Conservation (phyloP, 1,140 invertebrate species). For the Steinernema khuongi region DNA sequence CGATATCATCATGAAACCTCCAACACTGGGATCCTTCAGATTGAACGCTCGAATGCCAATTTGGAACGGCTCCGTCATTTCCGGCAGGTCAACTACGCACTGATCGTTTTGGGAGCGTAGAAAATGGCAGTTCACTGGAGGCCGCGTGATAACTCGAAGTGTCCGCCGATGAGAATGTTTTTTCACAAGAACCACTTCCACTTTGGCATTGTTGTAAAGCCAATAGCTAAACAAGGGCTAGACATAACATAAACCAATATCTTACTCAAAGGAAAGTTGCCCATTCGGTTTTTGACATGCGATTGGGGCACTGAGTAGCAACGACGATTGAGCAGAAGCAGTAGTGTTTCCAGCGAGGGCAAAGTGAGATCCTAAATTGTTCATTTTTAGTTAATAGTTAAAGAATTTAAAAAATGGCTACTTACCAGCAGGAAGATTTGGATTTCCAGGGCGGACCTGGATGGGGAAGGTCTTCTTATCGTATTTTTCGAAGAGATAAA, state of each 20-base stretch:
- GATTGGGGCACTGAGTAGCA: constrained; percentile 33
- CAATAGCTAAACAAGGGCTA: constrained; percentile 32
- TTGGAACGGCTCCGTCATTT: constrained; percentile 35
- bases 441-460: constrained; percentile 33
- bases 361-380: constrained; percentile 32
- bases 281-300: constrained; percentile 38
- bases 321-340: constrained; percentile 27
- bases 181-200: constrained; percentile 37
- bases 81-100: constrained; percentile 33
- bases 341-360: constrained; percentile 41
- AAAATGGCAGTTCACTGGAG: constrained; percentile 38
- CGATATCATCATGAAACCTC: constrained; percentile 34
- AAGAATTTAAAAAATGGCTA: too few relatives aligned
- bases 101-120: constrained; percentile 31
- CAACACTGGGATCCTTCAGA: constrained; percentile 21
- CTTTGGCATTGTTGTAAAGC: constrained; percentile 40
- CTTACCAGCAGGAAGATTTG: constrained; percentile 15
- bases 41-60: constrained; percentile 40
- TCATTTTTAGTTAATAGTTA: too few relatives aligned
- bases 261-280: constrained; percentile 29
- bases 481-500: constrained; percentile 33
- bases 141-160: constrained; percentile 30
- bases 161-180: constrained; percentile 4
- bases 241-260: not conserved
- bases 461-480: constrained; percentile 32